Base-by-base conservation (phyloP, 2,888 invertebrate species). In the Eilema depressum region DNA sequence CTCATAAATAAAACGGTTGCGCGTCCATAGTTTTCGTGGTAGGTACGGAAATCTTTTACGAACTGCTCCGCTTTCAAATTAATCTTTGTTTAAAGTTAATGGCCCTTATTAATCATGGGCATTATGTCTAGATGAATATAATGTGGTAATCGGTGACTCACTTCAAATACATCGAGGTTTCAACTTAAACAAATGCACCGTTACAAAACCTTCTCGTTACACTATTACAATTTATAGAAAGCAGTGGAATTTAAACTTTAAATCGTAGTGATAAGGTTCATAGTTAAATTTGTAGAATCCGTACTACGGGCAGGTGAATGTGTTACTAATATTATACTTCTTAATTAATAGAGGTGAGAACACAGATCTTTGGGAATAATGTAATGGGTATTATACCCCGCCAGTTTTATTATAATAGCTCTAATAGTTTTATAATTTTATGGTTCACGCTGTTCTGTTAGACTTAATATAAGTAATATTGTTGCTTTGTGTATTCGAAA, bases 21-120 rank as follows among this genome's bases (percentile, higher is more conserved):
- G 69, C 64, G 68, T 68, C 25, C 72, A 69, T 63, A 72, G 72
- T 69, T 84, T 79, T 83, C 80, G 73, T 87, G 83, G 87, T 89
- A 66, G 26, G 56, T 56, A 84, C 79, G 73, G 81, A 81, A 83
- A 86, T 83, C 81, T 85, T 82, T 83, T 83, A 81, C 78, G 63
- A 63, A 80, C 73, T 77, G 79, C 82, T 66, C 81, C 82, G 86
- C 84, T 86, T 85, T 81, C 82, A 89, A 89, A 93, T 94, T 92
- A 93, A 93, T 94, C 94, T 91, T 94, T 92, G 93, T 93, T 93
- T 93, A 91, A 90, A 92, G 82, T 91, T 94, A 94, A 94, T 93
- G 91, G 90, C 79, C 75, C 90, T 89, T 92, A 94, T 93, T 94
- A 93, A 93, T 94, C 93, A 93, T 85, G 82, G 86, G 87, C 86